Percentiles rank a stretch among this genome's conserved stretches.
Conservation (phyloP, 2,888 invertebrate species). For the Pollenia labialis region DNA sequence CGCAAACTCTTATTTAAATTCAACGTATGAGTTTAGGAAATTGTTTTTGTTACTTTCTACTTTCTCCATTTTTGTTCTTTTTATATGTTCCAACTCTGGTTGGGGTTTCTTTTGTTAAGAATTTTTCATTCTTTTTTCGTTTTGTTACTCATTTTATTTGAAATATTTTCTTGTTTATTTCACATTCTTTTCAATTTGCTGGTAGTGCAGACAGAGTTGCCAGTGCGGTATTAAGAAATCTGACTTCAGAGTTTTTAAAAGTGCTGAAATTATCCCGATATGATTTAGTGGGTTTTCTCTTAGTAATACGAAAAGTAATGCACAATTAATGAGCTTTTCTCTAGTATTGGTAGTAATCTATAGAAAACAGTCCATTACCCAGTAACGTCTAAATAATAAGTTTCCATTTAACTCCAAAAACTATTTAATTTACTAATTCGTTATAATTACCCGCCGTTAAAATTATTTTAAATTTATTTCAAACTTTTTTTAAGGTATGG, state of each 20-base stretch:
- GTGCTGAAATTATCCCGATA: background rate
- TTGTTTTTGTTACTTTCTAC: constrained; percentile 23
- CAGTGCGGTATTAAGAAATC: background rate
- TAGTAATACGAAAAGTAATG: too few species aligned
- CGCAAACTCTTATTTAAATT: constrained; percentile 48
- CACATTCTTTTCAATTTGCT: constrained; percentile 59
- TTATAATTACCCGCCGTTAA: too few species aligned
- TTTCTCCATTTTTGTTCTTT: constrained; percentile 12
- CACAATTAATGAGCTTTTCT: too few species aligned
- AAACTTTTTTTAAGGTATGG: constrained; percentile 2
- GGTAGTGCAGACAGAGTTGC: constrained; percentile 27
- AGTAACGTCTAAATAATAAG: too few species aligned
- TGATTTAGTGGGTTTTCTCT: background rate
- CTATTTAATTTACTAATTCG: too few species aligned
- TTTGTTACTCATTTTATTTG: constrained; percentile 39
- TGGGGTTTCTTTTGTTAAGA: constrained; percentile 60
- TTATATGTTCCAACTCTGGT: constrained; percentile 38
- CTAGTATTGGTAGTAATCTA: too few species aligned
- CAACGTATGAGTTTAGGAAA: constrained; percentile 52
- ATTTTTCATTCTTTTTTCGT: constrained; percentile 3
- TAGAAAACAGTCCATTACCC: too few species aligned
- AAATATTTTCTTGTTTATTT: constrained; percentile 58
- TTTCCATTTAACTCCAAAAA: too few species aligned
- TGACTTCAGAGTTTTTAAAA: background rate
- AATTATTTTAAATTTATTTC: too few species aligned